Evolutionary conservation across 2,113 vertebrate genomes (phyloP), one percentile per base, ranked within the genome.

Genomic region (Scartelaos histophorus): DNA sequence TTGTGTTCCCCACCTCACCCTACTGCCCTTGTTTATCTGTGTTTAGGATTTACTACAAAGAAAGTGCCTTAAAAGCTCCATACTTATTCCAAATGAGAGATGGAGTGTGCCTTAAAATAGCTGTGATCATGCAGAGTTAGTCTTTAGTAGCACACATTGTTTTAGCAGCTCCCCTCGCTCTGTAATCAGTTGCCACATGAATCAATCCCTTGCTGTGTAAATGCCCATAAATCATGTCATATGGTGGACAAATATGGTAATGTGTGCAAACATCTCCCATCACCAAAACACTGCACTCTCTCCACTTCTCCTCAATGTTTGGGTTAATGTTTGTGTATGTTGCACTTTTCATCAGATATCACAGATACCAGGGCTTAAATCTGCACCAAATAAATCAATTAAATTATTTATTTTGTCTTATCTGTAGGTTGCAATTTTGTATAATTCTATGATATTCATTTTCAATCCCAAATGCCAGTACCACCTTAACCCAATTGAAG

Each of bases 161-260:
- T 91, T 85, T 25, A 81, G 68, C 75, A 68, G 75, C 69, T 17
- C 60, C 35, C 15, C 43, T 76, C 19, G 3, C 73, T 85, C 89
- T 87, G 83, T 88, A 88, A 90, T 89, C 87, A 88, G 70, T 5
- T 62, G 71, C 85, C 85, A 87, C 86, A 88, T 83, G 70, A 86
- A 82, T 69, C 76, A 84, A 76, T 19, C 80, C 83, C 71, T 73
- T 69, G 57, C 75, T 66, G 80, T 72, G 81, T 81, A 80, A 87
- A 88, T 74, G 88, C 78, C 83, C 70, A 65, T 85, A 88, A 85
- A 85, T 80, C 81, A 85, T 82, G 78, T 85, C 85, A 84, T 72
- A 58, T 74, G 81, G 66, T 51, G 71, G 76, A 81, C 79, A 82
- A 78, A 79, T 75, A 82, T 72, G 69, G 79, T 76, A 74, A 81